Percentiles rank a stretch among this genome's conserved stretches.
Evolutionary conservation across 2,113 vertebrate species (phyloP).

Genomic region (Garra rufa): DNA sequence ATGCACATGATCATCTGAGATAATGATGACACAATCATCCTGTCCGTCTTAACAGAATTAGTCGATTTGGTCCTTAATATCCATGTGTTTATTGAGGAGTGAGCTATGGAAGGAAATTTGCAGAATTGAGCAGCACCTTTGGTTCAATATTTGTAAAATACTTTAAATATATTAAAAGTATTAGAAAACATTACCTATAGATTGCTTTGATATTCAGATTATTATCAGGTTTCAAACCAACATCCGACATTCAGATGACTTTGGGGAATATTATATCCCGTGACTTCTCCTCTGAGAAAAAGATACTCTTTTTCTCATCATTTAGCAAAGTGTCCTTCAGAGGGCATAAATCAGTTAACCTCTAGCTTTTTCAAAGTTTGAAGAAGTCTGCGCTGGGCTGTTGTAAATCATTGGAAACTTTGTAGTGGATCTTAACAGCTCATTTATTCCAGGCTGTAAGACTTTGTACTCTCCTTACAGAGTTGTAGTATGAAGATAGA

Average conservation of each 20-base stretch:
- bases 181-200: not conserved
- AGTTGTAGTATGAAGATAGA: not conserved
- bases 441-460: not conserved
- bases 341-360: not conserved
- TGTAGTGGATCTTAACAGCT: slow-evolving; percentile 18
- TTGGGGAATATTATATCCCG: not conserved
- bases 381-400: not conserved
- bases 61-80: not conserved
- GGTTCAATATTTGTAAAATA: not conserved
- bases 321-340: slow-evolving; percentile 1
- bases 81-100: not conserved
- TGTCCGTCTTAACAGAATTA: not conserved
- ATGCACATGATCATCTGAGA: slow-evolving; percentile 7
- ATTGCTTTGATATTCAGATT: not conserved
- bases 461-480: not conserved
- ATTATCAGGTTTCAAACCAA: not conserved
- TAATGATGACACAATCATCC: not conserved
- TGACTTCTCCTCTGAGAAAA: not conserved
- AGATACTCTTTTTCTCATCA: not conserved
- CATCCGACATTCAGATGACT: not conserved
- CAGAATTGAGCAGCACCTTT: slow-evolving; percentile 28
- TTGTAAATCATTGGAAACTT: slow-evolving; percentile 11
- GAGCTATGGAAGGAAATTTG: not conserved
- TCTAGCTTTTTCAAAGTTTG: not conserved
- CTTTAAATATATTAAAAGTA: not conserved